Evolutionary conservation across 1,140 invertebrate genomes (phyloP), one percentile per base, ranked within the genome.

Genomic region (Bombus turneri): DNA sequence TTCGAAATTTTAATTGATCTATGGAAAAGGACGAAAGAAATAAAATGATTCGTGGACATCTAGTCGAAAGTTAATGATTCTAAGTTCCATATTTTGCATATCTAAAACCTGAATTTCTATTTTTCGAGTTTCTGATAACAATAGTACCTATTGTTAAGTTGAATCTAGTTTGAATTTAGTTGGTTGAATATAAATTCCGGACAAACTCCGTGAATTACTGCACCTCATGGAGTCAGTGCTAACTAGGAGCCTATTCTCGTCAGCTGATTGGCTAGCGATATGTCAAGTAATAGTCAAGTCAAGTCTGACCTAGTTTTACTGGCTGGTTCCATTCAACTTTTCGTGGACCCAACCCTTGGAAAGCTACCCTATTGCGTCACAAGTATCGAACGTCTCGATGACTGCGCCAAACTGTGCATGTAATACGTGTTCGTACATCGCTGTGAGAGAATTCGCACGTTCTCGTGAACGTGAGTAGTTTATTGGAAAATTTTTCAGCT

Each of bases 251-350:
- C 68, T 41, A 39, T 76, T 68, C 57, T 9, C n/a, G 86, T 86
- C 81, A 86, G 84, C 84, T 84, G 87, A 85, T 89, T 86, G 81
- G 73, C 80, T 85, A 82, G 57, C 73, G 77, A 83, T 74, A 88
- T 81, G 85, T 73, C 86, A 82, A 87, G 81, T 71, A 73, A 83
- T 43, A 81, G 74, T 87, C 81, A 81, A 83, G 75, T 77, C 47
- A 81, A 83, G 75, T 77, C 47, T 93, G 92, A 93, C 93, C 92
- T 81, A 93, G 87, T 93, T 93, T 90, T 69, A 66, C 43, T 85
- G 69, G 81, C 34, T 71, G 87, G 72, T 72, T 93, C 89, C 92
- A 93, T 93, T 93, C 92, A 93, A 91, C 89, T 93, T 93, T 93
- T 93, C 90, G 77, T 81, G 74, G 71, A 80, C 47, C 83, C 81